phyloP scores from a whole-genome alignment of 1,140 invertebrate genomes.

The Frieseomelitta varia region DNA sequence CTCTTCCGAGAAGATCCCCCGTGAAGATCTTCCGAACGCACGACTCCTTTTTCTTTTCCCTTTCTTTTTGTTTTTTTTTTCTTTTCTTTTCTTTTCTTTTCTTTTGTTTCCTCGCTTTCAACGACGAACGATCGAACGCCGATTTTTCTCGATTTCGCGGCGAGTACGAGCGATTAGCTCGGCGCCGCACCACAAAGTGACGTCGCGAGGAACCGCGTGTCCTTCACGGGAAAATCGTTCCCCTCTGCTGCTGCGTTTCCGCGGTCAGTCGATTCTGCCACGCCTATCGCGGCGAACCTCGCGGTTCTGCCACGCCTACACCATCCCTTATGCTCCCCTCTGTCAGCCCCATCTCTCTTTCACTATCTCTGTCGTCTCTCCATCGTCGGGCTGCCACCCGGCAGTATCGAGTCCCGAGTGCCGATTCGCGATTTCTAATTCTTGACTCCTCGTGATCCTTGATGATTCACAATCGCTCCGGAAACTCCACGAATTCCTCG shows the following conservation, averaged over 20 bases:
- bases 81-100: no score
- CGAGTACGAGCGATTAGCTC: slow-evolving; percentile 61
- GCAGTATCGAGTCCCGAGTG: not conserved
- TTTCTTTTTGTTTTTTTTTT: no score
- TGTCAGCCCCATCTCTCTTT: not conserved
- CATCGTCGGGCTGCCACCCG: not conserved
- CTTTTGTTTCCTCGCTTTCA: not conserved
- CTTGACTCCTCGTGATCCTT: not conserved
- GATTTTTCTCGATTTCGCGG: slow-evolving; percentile 19
- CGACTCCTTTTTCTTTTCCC: no score
- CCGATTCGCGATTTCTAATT: not conserved
- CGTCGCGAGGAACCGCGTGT: slow-evolving; percentile 70
- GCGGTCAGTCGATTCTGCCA: slow-evolving; percentile 62
- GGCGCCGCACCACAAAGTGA: slow-evolving; percentile 71
- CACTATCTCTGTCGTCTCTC: not conserved
- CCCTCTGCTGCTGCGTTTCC: slow-evolving; percentile 60
- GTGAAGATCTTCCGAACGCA: no score
- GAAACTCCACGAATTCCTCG: not conserved
- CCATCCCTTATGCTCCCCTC: slow-evolving; percentile 53
- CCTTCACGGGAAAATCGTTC: slow-evolving; percentile 63
- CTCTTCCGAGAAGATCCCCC: no score
- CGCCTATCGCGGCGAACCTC: slow-evolving; percentile 59
- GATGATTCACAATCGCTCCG: not conserved
- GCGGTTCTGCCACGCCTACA: slow-evolving; percentile 67
- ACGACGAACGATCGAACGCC: not conserved